Percentiles rank a stretch among this genome's conserved stretches.
Evolutionary conservation across 2,888 invertebrate species (phyloP).

Genomic region (Criorhina ranunculi): DNA sequence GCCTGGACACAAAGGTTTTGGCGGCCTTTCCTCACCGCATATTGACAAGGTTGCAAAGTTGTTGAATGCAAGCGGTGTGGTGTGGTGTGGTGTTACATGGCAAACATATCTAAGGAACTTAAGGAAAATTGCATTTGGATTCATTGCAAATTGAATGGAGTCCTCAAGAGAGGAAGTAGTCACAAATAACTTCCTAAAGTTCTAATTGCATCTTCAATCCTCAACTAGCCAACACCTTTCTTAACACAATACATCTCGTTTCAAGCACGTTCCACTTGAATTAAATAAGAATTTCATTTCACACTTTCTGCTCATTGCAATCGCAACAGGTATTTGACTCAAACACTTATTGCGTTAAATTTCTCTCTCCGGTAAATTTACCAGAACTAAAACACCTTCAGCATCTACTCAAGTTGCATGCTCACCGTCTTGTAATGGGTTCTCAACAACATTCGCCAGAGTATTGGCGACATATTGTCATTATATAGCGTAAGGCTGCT

Average conservation of each 20-base stretch:
- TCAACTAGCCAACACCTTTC: background rate
- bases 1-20: no score
- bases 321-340: constrained; percentile 52
- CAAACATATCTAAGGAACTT: no score
- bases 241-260: constrained; percentile 1
- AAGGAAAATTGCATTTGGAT: no score
- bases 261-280: constrained; percentile 36
- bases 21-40: no score
- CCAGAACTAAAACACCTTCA: constrained; percentile 30
- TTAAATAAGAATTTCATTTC: constrained; percentile 48
- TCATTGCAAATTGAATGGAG: no score
- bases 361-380: constrained; percentile 21
- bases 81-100: no score
- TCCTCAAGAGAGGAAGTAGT: no score
- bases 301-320: constrained; percentile 63
- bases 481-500: constrained; percentile 46
- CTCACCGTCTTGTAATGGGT: constrained; percentile 18
- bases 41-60: no score
- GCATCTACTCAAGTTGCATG: constrained; percentile 13
- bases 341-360: constrained; percentile 57
- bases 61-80: no score
- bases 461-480: constrained; percentile 44
- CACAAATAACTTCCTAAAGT: no score
- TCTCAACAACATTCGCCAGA: constrained; percentile 18
- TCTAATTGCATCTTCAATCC: background rate